A percentile compares a stretch with the other conserved stretches of the same genome.
These are phyloP conservation scores for Gambusia yucatana DNA, from an alignment of 2,797 vertebrate species.

Conservation along the genomic window DNA sequence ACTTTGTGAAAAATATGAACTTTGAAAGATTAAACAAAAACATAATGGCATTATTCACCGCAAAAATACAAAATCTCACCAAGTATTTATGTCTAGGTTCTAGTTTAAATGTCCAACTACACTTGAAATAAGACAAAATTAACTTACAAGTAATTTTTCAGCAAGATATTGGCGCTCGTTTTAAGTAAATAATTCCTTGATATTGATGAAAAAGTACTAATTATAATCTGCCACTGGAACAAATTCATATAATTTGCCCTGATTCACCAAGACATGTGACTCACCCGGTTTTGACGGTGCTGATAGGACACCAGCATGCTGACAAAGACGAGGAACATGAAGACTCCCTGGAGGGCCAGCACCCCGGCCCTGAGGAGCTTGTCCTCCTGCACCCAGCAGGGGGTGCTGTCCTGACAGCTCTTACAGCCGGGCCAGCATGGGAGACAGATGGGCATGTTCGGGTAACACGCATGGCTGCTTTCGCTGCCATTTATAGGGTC, in stretches of 20 bases:
- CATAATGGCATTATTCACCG: not conserved
- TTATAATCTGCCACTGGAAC: not conserved
- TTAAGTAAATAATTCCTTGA: too few relatives aligned
- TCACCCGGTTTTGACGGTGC: constrained; percentile 86
- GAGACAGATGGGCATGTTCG: constrained; percentile 80
- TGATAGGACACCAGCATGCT: constrained; percentile 91
- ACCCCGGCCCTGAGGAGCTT: constrained; percentile 79
- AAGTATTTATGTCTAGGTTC: too few relatives aligned
- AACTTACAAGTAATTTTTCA: too few relatives aligned
- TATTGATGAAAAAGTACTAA: too few relatives aligned
- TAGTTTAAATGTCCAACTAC: too few relatives aligned
- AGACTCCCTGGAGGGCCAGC: constrained; percentile 87
- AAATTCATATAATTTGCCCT: not conserved
- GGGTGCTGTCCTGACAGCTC: constrained; percentile 84
- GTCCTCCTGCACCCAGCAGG: constrained; percentile 89
- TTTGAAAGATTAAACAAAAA: not conserved
- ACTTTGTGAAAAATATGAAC: not conserved
- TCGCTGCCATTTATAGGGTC: constrained; percentile 51
- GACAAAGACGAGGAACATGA: constrained; percentile 91
- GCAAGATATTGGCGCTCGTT: too few relatives aligned
- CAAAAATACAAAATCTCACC: not conserved
- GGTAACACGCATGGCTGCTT: constrained; percentile 57
- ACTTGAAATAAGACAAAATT: too few relatives aligned
- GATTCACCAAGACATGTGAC: constrained; percentile 27
- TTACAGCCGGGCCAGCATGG: constrained; percentile 89